Percentiles rank a stretch among this genome's conserved stretches.
These are phyloP conservation scores for Chymomyza caudatula DNA, from an alignment of 2,888 invertebrate genomes.

Conservation along the genomic window DNA sequence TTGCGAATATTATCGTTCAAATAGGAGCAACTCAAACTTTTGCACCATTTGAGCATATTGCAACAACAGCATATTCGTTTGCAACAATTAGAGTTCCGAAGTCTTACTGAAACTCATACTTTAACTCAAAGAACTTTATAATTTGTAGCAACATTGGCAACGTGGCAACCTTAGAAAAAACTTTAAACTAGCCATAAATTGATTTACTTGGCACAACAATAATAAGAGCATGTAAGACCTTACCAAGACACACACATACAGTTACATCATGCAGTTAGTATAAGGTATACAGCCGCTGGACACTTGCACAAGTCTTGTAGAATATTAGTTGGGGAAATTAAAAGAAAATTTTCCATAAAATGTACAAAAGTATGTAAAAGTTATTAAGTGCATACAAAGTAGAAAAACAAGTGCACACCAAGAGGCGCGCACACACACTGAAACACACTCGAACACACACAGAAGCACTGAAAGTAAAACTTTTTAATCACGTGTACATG, in stretches of 20 bases:
- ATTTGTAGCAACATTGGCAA: background rate
- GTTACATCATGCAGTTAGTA: constrained; percentile 1
- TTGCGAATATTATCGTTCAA: too few relatives aligned
- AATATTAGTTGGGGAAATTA: constrained; percentile 53
- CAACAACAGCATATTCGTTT: background rate
- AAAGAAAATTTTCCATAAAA: constrained; percentile 67
- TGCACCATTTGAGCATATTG: too few relatives aligned
- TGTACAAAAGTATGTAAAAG: constrained; percentile 71
- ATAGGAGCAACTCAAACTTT: too few relatives aligned
- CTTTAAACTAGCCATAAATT: constrained; percentile 56
- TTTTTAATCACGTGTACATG: constrained; percentile 71
- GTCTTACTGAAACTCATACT: background rate
- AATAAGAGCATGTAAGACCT: constrained; percentile 54
- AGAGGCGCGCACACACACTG: constrained; percentile 16
- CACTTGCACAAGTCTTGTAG: constrained; percentile 46
- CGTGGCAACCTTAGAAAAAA: constrained; percentile 43
- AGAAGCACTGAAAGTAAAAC: constrained; percentile 38
- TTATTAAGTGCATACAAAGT: constrained; percentile 72
- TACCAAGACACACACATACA: constrained; percentile 10
- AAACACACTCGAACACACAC: constrained; percentile 7
- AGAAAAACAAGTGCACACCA: constrained; percentile 50
- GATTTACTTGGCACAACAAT: constrained; percentile 61
- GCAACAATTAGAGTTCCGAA: background rate
- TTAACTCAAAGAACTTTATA: background rate
- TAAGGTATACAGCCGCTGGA: background rate